Evolutionary conservation across 2,113 vertebrate species (phyloP).

Genomic region (Talpa occidentalis): DNA sequence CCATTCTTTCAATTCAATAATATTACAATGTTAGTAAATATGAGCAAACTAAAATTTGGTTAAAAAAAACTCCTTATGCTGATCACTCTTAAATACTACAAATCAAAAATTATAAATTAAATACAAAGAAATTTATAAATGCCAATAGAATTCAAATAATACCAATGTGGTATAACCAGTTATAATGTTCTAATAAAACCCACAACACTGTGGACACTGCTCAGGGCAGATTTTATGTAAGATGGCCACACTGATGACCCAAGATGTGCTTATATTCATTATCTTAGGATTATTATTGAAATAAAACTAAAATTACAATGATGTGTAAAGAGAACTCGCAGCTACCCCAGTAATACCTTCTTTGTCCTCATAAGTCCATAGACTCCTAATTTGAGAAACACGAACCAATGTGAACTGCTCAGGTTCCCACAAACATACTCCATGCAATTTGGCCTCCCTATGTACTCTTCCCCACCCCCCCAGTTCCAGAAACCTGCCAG

Average conservation of each 20-base stretch:
- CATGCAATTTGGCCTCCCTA: background rate
- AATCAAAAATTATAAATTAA: conserved; percentile 47
- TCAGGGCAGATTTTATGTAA: background rate
- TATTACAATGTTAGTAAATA: background rate
- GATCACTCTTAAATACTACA: background rate
- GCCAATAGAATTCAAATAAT: conserved; percentile 39
- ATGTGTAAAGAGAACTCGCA: background rate
- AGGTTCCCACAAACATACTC: background rate
- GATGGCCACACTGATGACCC: background rate
- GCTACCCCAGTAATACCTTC: background rate
- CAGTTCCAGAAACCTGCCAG: background rate
- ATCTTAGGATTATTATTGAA: conserved; percentile 8
- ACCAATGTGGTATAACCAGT: background rate
- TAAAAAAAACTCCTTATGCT: background rate
- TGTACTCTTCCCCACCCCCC: background rate
- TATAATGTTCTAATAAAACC: background rate
- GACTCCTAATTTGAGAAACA: background rate
- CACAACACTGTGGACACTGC: background rate
- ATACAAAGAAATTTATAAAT: conserved; percentile 18
- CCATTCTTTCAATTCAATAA: background rate
- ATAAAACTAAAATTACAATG: conserved; percentile 38
- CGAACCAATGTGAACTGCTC: background rate
- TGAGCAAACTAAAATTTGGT: background rate
- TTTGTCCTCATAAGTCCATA: background rate
- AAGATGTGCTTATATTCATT: background rate